Base-by-base conservation (phyloP, 2,888 invertebrate genomes). In the Acanthoscelides obtectus region DNA sequence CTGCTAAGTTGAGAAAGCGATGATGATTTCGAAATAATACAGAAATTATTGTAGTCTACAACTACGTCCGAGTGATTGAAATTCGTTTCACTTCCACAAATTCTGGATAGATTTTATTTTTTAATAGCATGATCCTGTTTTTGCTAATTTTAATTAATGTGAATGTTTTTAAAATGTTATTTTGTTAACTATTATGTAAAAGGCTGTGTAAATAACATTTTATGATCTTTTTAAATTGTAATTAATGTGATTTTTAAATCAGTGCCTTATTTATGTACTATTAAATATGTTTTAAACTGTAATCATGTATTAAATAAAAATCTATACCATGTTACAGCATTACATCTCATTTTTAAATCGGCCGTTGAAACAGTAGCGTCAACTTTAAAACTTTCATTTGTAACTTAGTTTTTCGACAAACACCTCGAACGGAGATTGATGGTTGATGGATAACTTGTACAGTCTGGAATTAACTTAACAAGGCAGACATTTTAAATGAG, bases 161-260 rank as follows among this genome's bases (percentile, higher is more conserved):
- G 22, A 22, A 63, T 27, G 22, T 69, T 64, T 69, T 20, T 70
- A 25, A 65, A 45, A 70, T 69, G 22, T 70, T 68, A 67, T 67
- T 70, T 71, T 65, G 70, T 17, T 64, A 64, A 69, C 45, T 66
- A 69, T 69, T 70, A 71, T 69, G 66, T 22, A 69, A 73, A 79
- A 79, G 80, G 80, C 80, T 80, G 79, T 80, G 80, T 79, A 79
- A 76, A 78, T 79, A 79, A 72, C 73, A 70, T 72, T 76, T 76
- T 77, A 75, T 76, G 76, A 74, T 75, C 74, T 70, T 78, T 67
- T 75, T 66, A 72, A 68, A 71, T 76, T 72, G 75, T 74, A 78
- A 75, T 72, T 73, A 75, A 75, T 78, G 79, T 79, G 79, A 79
- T 78, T 75, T 73, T 72, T 67, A 73, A 76, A 73, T 72, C 77